Base-by-base conservation (phyloP, 2,113 vertebrate species). In the Tauraco erythrolophus region DNA sequence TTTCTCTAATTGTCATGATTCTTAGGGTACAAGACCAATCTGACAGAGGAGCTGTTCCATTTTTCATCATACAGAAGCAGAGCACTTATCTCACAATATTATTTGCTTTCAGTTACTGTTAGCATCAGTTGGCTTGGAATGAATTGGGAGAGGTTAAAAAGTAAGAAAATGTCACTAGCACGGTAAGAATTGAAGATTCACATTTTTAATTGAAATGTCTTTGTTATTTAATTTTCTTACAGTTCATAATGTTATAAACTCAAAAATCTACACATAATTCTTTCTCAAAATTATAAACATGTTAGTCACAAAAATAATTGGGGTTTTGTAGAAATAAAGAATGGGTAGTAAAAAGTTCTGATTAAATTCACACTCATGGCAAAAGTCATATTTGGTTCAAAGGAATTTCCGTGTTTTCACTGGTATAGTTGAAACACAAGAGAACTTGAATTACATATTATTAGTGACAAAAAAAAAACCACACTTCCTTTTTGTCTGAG, bases 1-100 rank as follows among this genome's bases (percentile, higher is more conserved):
- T 97, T 94, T 94, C 25, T 80, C 70, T 89, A 69, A 91, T 88
- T 92, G 24, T 65, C 22, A 31, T 75, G 65, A 87, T 74, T 94
- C 19, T 22, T 83, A 57, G 37, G 22, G 31, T 82, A 60, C 31
- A 71, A 81, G 31, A 78, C 19, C 66, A 86, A 91, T 92, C 64
- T 93, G 72, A 68, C n/a, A 70, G 53, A 65, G 14, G 10, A 91
- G 43, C n/a, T 85, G 71, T 75, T 91, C 45, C 12, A 50, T 57
- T 91, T 92, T 66, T 87, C 35, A 76, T 46, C 71, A 28, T 31
- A 50, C 5, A 57, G 33, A 82, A 85, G 14, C 13, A 35, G 9
- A 79, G 25, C 12, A 68, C n/a, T 93, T 84, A 54, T 60, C 53
- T 75, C 43, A 57, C 61, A 69, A 12, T 69, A 58, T 74, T 88